Evolutionary conservation across 2,113 vertebrate species (phyloP).

Genomic region (Sylvilagus bachmani): DNA sequence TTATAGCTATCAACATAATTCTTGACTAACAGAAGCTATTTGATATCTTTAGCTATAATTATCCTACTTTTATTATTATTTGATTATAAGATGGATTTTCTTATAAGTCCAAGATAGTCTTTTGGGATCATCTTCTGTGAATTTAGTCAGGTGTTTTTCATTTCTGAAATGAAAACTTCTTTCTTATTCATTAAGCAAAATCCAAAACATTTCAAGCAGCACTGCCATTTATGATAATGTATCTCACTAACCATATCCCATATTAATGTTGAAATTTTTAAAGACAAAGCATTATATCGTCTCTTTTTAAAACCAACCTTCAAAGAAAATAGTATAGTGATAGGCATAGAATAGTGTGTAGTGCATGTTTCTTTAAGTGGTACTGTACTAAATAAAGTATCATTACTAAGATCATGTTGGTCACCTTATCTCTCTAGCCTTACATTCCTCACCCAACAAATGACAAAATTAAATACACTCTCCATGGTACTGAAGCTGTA

Average conservation of each 20-base stretch:
- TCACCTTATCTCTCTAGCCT: background rate
- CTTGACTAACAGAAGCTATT: background rate
- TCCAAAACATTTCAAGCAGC: background rate
- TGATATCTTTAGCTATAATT: background rate
- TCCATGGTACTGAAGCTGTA: background rate
- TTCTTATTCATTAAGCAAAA: constrained; percentile 32
- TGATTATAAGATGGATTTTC: background rate
- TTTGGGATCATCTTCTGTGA: background rate
- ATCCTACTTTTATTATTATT: background rate
- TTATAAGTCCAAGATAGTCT: background rate
- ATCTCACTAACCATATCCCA: background rate
- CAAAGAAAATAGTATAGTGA: background rate
- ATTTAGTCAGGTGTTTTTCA: background rate
- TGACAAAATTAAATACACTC: background rate
- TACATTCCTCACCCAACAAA: background rate
- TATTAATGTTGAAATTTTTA: constrained; percentile 9
- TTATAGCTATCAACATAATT: background rate
- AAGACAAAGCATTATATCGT: background rate
- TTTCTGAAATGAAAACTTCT: constrained; percentile 36
- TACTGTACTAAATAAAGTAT: background rate
- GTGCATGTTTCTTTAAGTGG: background rate
- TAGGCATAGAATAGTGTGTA: background rate
- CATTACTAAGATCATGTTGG: background rate
- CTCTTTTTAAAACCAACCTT: background rate
- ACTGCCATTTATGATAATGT: background rate